Percentiles rank a stretch among this genome's conserved stretches.
phyloP scores from a whole-genome alignment of 2,113 vertebrate genomes.

The Stomatorhinus ivindoensis region DNA sequence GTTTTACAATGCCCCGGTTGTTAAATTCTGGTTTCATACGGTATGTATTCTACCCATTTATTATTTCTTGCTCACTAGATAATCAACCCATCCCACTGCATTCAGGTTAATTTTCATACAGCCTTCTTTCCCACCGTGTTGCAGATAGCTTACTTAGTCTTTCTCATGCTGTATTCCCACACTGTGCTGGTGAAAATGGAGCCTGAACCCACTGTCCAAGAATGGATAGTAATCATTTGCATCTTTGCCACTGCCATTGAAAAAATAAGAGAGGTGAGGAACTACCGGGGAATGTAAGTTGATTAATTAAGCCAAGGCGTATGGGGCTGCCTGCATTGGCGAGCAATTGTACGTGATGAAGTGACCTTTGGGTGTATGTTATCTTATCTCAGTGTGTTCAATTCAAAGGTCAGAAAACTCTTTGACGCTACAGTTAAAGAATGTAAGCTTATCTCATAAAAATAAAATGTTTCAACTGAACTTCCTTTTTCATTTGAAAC shows the following conservation, averaged over 20 bases:
- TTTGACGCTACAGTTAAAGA: background rate
- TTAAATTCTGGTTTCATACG: conserved; percentile 98
- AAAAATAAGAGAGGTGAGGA: conserved; percentile 84
- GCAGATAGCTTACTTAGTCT: conserved; percentile 83
- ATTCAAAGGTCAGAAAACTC: conserved; percentile 30
- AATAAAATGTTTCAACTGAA: background rate
- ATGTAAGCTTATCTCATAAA: background rate
- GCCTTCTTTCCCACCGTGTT: conserved; percentile 8
- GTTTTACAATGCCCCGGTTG: conserved; percentile 91
- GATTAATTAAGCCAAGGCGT: background rate
- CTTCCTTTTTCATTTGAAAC: background rate
- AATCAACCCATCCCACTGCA: background rate
- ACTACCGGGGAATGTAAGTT: conserved; percentile 28
- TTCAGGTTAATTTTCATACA: background rate
- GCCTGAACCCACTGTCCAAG: conserved; percentile 69
- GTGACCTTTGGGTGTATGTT: background rate
- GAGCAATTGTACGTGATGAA: background rate
- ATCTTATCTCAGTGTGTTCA: conserved; percentile 17
- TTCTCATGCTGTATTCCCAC: conserved; percentile 89
- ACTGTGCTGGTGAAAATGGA: conserved; percentile 85
- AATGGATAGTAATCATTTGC: conserved; percentile 85
- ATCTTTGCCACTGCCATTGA: conserved; percentile 82
- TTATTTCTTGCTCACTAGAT: background rate
- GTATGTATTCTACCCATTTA: conserved; percentile 56
- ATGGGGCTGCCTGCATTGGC: background rate